phyloP scores from a whole-genome alignment of 1,140 invertebrate species.

The Thaumatotibia leucotreta region DNA sequence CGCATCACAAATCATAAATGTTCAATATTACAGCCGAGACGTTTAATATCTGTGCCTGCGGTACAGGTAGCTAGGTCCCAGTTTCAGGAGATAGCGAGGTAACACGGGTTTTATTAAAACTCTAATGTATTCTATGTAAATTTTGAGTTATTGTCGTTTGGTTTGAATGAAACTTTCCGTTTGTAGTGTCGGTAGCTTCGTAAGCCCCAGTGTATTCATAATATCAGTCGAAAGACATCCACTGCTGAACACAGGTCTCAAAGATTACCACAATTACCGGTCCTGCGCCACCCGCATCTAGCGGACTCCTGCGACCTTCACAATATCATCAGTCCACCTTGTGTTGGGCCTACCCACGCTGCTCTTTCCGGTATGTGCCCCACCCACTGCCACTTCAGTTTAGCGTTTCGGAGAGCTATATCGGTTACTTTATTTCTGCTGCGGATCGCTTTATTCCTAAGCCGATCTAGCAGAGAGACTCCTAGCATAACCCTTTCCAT shows the following conservation, averaged over 20 bases:
- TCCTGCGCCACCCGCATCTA: no score
- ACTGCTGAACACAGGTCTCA: neutral
- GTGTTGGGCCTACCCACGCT: no score
- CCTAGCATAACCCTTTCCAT: no score
- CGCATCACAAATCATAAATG: conserved; percentile 26
- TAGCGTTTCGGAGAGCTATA: no score
- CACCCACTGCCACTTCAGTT: no score
- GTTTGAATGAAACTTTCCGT: neutral
- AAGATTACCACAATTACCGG: no score
- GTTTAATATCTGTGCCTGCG: conserved; percentile 25
- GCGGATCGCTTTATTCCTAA: no score
- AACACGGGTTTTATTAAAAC: neutral
- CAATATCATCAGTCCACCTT: no score
- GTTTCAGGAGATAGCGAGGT: neutral
- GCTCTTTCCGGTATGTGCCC: no score
- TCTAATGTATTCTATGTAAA: neutral
- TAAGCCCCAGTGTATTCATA: neutral
- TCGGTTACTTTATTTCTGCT: no score
- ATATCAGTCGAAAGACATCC: neutral
- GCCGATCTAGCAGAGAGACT: no score
- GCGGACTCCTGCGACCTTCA: no score
- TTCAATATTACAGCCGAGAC: conserved; percentile 20
- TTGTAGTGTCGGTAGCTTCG: neutral
- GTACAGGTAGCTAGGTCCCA: neutral
- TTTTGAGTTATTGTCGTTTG: neutral